Conservation (phyloP, 2,797 vertebrate species). For the Hyperoplus immaculatus region DNA sequence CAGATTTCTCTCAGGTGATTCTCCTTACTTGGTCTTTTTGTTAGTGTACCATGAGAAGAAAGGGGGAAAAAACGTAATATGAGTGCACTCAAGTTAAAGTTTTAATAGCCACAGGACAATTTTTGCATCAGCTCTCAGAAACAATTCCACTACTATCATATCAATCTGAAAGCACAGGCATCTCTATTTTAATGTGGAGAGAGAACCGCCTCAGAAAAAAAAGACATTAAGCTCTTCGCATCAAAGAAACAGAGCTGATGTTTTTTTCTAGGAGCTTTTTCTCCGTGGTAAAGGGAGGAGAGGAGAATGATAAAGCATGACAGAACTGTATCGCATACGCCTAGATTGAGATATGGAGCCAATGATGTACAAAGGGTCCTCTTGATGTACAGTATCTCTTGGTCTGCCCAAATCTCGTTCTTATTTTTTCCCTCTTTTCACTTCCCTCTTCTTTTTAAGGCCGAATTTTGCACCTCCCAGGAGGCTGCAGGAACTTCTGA, state of each 20-base stretch:
- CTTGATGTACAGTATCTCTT: constrained; percentile 61
- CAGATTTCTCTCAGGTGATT: constrained; percentile 61
- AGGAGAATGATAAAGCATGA: constrained; percentile 60
- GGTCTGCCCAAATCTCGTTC: constrained; percentile 23
- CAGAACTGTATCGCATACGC: constrained; percentile 51
- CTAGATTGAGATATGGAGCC: constrained; percentile 64
- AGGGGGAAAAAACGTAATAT: constrained; percentile 35
- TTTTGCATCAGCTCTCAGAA: constrained; percentile 52
- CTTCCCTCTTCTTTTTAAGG: constrained; percentile 34
- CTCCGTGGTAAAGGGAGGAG: constrained; percentile 38
- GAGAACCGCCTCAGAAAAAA: constrained; percentile 49
- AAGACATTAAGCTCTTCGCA: constrained; percentile 64
- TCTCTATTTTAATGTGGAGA: constrained; percentile 60
- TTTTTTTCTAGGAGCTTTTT: constrained; percentile 56
- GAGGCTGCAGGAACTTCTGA: constrained; percentile 56
- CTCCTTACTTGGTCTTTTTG: constrained; percentile 53
- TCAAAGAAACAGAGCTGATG: constrained; percentile 73
- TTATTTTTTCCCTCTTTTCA: constrained; percentile 44
- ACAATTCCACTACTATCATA: constrained; percentile 54
- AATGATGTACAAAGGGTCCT: constrained; percentile 67
- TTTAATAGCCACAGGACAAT: constrained; percentile 43
- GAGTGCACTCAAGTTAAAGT: constrained; percentile 43
- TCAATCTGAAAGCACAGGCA: constrained; percentile 58
- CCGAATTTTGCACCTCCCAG: constrained; percentile 45
- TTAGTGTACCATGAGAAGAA: constrained; percentile 12